Conservation (phyloP, 1,140 invertebrate genomes). For the Anastrepha obliqua region DNA sequence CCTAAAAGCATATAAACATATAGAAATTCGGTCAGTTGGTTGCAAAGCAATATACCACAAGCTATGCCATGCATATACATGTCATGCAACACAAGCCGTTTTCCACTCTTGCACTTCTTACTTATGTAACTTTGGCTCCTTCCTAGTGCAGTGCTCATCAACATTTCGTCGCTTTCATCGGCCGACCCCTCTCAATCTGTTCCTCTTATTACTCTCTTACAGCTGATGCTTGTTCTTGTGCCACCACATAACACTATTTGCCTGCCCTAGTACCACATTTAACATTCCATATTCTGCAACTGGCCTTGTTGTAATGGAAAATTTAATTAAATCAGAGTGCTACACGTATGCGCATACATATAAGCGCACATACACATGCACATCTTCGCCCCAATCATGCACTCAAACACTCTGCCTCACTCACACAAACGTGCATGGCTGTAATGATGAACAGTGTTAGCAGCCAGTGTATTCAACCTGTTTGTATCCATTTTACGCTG, state of each 20-base stretch:
- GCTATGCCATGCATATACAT: constrained; percentile 20
- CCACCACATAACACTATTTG: neutral
- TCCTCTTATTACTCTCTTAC: neutral
- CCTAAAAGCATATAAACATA: neutral
- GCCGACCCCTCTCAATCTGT: neutral
- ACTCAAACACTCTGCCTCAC: neutral
- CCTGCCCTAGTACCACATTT: constrained; percentile 42
- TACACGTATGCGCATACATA: neutral
- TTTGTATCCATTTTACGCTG: neutral
- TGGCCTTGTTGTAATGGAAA: constrained; percentile 49
- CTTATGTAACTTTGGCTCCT: neutral
- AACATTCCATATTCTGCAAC: constrained; percentile 48
- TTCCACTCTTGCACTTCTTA: neutral
- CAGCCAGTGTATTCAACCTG: neutral
- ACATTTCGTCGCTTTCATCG: neutral
- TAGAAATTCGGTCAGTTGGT: constrained; percentile 6
- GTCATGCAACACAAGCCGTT: constrained; percentile 7
- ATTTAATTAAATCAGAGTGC: constrained; percentile 49
- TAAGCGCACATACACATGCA: neutral
- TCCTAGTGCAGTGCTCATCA: neutral
- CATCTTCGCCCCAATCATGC: neutral
- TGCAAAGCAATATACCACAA: neutral
- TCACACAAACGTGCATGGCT: neutral
- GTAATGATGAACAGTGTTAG: neutral
- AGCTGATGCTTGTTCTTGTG: neutral